Percentiles rank a stretch among this genome's conserved stretches.
phyloP scores from a whole-genome alignment of 2,888 invertebrate genomes.

The Tetragonula carbonaria region DNA sequence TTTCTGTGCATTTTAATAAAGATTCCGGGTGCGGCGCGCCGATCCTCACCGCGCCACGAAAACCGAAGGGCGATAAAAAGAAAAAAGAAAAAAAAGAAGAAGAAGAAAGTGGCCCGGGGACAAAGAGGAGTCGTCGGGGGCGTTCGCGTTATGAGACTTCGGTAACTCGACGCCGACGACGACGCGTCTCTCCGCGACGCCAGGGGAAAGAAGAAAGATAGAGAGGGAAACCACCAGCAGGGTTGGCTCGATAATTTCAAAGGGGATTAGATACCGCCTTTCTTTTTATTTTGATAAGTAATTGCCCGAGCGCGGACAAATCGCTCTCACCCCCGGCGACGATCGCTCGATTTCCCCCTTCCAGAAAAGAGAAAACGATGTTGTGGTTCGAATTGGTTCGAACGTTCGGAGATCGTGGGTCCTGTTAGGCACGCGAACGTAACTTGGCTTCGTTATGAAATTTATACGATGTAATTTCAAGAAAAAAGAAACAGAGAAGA shows the following conservation, averaged over 20 bases:
- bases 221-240: neutral
- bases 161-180: constrained; percentile 35
- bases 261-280: constrained; percentile 22
- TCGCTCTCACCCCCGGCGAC: neutral
- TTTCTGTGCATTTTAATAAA: constrained; percentile 67
- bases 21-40: constrained; percentile 43
- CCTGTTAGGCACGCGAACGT: too few relatives aligned
- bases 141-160: constrained; percentile 56
- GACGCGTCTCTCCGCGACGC: constrained; percentile 6
- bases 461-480: too few relatives aligned
- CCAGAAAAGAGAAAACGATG: too few relatives aligned
- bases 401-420: neutral
- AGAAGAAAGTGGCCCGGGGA: constrained; percentile 21
- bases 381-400: neutral
- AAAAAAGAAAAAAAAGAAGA: too few relatives aligned
- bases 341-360: too few relatives aligned
- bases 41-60: constrained; percentile 56
- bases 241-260: constrained; percentile 39
- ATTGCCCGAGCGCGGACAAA: constrained; percentile 15
- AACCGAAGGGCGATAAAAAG: constrained; percentile 66
- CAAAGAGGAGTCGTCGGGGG: constrained; percentile 53
- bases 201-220: neutral
- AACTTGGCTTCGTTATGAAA: too few relatives aligned
- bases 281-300: constrained; percentile 33
- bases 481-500: too few relatives aligned